phyloP scores from a whole-genome alignment of 2,113 vertebrate genomes.

The Ornithorhynchus anatinus region DNA sequence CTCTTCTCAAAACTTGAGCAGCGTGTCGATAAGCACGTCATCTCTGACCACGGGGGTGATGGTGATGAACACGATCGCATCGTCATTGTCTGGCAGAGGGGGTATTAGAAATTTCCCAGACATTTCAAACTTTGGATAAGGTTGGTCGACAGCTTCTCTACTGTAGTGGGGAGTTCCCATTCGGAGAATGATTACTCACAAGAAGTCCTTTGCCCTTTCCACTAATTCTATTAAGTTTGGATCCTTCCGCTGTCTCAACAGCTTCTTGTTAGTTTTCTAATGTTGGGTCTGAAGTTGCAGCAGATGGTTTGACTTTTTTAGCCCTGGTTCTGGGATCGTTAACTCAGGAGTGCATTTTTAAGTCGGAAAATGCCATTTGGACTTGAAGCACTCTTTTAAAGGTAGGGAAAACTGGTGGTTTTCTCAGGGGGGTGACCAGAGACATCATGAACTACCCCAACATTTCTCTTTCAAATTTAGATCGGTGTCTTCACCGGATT shows the following conservation, averaged over 20 bases:
- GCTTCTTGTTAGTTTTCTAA: neutral
- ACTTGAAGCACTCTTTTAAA: neutral
- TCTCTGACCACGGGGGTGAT: slow-evolving; percentile 9
- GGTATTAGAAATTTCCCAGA: slow-evolving; percentile 1
- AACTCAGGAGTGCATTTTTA: neutral
- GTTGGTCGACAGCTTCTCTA: neutral
- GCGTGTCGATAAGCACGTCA: slow-evolving; percentile 7
- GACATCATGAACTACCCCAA: neutral
- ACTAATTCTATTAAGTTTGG: slow-evolving; percentile 3
- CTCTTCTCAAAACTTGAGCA: neutral
- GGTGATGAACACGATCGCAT: neutral
- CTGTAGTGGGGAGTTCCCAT: neutral
- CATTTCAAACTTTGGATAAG: neutral
- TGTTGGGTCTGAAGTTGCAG: neutral
- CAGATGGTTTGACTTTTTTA: neutral
- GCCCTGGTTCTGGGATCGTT: neutral
- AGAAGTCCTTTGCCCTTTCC: neutral
- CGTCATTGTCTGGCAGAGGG: slow-evolving; percentile 10
- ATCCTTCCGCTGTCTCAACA: slow-evolving; percentile 8
- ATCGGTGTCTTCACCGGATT: too few relatives aligned
- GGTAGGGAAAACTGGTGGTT: too few relatives aligned
- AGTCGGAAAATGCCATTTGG: neutral
- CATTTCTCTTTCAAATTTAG: neutral
- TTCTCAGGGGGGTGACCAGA: neutral
- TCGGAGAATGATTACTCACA: neutral